Evolutionary conservation across 2,113 vertebrate species (phyloP).

Genomic region (Trochalopteron elliotii): DNA sequence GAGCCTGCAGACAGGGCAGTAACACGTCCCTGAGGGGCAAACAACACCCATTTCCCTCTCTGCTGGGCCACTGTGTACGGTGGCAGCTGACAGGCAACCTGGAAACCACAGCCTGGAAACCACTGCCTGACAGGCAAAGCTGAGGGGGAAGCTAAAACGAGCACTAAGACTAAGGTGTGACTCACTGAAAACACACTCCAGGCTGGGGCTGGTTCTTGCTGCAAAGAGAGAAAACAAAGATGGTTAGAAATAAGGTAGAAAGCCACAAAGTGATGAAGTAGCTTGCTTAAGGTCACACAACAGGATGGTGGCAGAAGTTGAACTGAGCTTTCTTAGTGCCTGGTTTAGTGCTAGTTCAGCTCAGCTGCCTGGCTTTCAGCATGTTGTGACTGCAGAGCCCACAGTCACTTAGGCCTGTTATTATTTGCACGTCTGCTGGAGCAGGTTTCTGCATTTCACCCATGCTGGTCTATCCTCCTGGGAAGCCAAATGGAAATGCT

Average conservation of each 20-base stretch:
- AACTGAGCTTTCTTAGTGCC: neutral
- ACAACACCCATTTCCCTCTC: neutral
- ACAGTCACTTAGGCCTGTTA: neutral
- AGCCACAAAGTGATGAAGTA: neutral
- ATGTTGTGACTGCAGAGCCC: constrained; percentile 26
- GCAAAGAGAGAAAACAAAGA: neutral
- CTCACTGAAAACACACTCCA: neutral
- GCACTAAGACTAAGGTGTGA: neutral
- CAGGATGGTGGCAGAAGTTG: neutral
- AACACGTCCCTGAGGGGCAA: fast-evolving
- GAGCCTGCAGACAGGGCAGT: neutral
- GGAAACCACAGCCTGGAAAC: neutral
- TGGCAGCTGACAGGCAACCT: neutral
- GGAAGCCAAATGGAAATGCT: constrained; percentile 52
- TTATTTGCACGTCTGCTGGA: constrained; percentile 22
- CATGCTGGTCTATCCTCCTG: constrained; percentile 57
- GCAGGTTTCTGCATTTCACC: constrained; percentile 59
- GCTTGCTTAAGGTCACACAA: neutral
- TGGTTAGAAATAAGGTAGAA: neutral
- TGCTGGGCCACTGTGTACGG: fast-evolving
- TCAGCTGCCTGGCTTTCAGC: neutral
- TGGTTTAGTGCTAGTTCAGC: neutral
- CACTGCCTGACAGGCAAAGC: neutral
- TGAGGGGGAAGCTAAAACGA: neutral
- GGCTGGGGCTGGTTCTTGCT: neutral